Base-by-base conservation (phyloP, 2,888 invertebrate genomes). In the Mythimna pallens region DNA sequence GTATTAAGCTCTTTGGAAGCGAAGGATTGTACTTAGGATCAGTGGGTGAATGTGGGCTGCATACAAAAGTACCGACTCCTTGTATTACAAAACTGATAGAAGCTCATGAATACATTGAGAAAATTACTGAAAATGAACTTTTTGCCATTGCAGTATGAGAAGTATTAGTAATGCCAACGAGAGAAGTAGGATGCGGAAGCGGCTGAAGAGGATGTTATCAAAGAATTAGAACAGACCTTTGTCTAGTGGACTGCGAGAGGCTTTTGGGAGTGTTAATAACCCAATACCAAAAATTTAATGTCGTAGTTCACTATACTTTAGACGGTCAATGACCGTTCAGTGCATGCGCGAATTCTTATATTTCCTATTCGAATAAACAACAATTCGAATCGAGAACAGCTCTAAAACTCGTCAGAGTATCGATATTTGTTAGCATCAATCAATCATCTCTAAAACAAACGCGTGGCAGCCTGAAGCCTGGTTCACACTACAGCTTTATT, bases 381-480 rank as follows among this genome's bases (percentile, higher is more conserved):
- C 57, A 65, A 12, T 59, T 58, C 6, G 25, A 65, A 69, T 72
- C 36, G 22, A 47, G 47, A 80, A 76, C 80, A 65, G 58, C 58
- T 73, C 50, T 62, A 59, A 80, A 74, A 81, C 67, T 78, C 74
- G 78, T 78, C 78, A 78, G 50, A 70, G 58, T 80, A 74, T 80
- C 67, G 78, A 70, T 74, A 64, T 81, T 81, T 78, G 81, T 68
- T 65, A 55, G 59, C 73, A 81, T 81, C 80, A 73, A 81, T 81
- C 80, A 73, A 81, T 81, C 78, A 81, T 81, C 55, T 67, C 65
- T 64, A 58, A 74, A 78, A 81, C 74, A 68, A 65, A 73, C 70
- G 69, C 17, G 55, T 55, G 65, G 70, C 78, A 62, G 47, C 3
- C 47, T 50, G 61, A 61, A 65, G 69, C 70, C 65, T 58, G 59